phyloP scores from a whole-genome alignment of 1,140 invertebrate species.

The Brachionus sp. region DNA sequence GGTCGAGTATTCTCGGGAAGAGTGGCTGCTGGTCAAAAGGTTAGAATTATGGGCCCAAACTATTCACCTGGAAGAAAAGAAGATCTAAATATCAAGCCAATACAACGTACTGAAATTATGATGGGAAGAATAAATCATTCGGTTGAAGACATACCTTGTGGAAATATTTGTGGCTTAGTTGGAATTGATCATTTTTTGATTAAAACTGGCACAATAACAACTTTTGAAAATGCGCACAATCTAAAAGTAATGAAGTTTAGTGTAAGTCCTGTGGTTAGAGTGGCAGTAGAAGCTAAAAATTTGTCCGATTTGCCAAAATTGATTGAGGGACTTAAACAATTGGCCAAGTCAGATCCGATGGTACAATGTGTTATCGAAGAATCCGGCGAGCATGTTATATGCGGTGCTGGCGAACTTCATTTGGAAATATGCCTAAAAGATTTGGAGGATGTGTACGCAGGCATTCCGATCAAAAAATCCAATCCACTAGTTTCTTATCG shows the following conservation, averaged over 20 bases:
- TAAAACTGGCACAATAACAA: slow-evolving; percentile 98
- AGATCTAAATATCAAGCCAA: slow-evolving; percentile 55
- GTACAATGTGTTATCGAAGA: slow-evolving; percentile 64
- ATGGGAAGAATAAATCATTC: slow-evolving; percentile 99
- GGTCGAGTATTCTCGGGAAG: slow-evolving; percentile 98
- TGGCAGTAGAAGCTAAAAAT: slow-evolving; percentile 98
- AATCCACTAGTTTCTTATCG: slow-evolving; percentile 20
- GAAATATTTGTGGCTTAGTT: slow-evolving; percentile 98
- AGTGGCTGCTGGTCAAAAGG: slow-evolving; percentile 82
- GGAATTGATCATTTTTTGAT: slow-evolving; percentile 99
- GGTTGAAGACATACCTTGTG: slow-evolving; percentile 97
- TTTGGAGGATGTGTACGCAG: slow-evolving; percentile 43
- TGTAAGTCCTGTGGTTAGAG: slow-evolving; percentile 98
- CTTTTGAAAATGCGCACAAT: slow-evolving; percentile 99
- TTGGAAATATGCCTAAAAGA: slow-evolving; percentile 47
- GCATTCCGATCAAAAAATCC: slow-evolving; percentile 17
- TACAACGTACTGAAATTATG: slow-evolving; percentile 89
- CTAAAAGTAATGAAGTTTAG: slow-evolving; percentile 83
- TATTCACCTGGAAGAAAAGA: slow-evolving; percentile 92
- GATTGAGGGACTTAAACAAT: slow-evolving; percentile 91
- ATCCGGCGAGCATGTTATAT: slow-evolving; percentile 26
- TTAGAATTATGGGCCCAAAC: slow-evolving; percentile 79
- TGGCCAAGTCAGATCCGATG: slow-evolving; percentile 99
- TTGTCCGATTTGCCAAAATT: slow-evolving; percentile 97
- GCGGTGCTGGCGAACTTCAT: slow-evolving; percentile 64